Percentiles rank a stretch among this genome's conserved stretches.
These are phyloP conservation scores for Lithobates sylvaticus DNA, from an alignment of 2,797 vertebrate species.

Conservation along the genomic window DNA sequence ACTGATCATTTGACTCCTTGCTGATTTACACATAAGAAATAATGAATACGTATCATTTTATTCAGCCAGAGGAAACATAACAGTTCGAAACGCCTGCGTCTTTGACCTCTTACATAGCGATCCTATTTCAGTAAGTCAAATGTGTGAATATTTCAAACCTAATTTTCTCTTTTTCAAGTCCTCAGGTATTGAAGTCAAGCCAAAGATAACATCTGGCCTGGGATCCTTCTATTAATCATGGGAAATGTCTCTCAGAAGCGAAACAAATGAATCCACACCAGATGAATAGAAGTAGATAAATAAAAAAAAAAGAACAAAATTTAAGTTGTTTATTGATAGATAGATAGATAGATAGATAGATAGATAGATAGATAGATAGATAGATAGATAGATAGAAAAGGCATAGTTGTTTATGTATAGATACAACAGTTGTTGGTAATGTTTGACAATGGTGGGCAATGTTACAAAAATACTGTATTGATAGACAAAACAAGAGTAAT, in stretches of 20 bases:
- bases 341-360: too few species aligned
- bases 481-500: too few species aligned
- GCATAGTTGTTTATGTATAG: too few species aligned
- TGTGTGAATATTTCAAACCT: slow-evolving; percentile 23
- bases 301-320: too few species aligned
- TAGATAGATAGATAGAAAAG: too few species aligned
- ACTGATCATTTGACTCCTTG: slow-evolving; percentile 3
- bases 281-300: neutral
- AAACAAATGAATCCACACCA: neutral
- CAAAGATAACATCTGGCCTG: slow-evolving; percentile 70
- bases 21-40: neutral
- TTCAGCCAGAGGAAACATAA: neutral
- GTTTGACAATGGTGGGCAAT: too few species aligned
- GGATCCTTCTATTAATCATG: slow-evolving; percentile 69
- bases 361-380: too few species aligned
- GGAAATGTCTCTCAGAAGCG: slow-evolving; percentile 35
- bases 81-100: neutral
- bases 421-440: too few species aligned
- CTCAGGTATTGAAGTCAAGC: slow-evolving; percentile 42
- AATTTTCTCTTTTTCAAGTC: slow-evolving; percentile 4
- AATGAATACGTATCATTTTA: neutral
- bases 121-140: neutral
- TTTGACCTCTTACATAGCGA: neutral
- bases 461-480: too few species aligned
- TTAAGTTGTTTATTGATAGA: too few species aligned